phyloP scores from a whole-genome alignment of 2,888 invertebrate species.

The Halictus ligatus region DNA sequence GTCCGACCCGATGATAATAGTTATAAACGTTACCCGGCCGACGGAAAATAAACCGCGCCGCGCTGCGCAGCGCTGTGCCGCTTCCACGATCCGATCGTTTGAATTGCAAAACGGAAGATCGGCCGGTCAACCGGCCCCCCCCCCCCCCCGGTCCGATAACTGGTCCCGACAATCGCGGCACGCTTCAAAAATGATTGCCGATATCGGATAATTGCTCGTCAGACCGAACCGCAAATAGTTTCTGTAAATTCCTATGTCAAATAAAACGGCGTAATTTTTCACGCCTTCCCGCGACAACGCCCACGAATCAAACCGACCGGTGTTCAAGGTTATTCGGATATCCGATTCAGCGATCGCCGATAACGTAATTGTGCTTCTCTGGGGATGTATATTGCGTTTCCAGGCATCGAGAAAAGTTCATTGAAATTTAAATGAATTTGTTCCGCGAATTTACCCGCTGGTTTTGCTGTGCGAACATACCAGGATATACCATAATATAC shows the following conservation, averaged over 20 bases:
- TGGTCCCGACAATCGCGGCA: neutral
- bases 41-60: constrained; percentile 18
- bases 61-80: neutral
- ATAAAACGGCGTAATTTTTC: neutral
- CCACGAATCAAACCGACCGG: neutral
- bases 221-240: neutral
- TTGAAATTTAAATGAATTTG: neutral
- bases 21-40: constrained; percentile 35
- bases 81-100: constrained; percentile 17
- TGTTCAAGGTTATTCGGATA: neutral
- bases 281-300: neutral
- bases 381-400: neutral
- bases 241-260: neutral
- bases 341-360: neutral
- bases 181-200: constrained; percentile 1
- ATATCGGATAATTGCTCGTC: neutral
- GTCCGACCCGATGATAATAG: constrained; percentile 48
- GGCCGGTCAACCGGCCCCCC: neutral
- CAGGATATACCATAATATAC: too few species aligned
- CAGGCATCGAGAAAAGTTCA: neutral
- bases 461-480: too few species aligned
- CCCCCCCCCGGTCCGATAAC: neutral
- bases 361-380: too few species aligned
- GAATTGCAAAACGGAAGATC: constrained; percentile 6
- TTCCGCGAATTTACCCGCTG: neutral